These are phyloP conservation scores for Eidolon helvum DNA, from an alignment of 2,113 vertebrate species.

Conservation along the genomic window DNA sequence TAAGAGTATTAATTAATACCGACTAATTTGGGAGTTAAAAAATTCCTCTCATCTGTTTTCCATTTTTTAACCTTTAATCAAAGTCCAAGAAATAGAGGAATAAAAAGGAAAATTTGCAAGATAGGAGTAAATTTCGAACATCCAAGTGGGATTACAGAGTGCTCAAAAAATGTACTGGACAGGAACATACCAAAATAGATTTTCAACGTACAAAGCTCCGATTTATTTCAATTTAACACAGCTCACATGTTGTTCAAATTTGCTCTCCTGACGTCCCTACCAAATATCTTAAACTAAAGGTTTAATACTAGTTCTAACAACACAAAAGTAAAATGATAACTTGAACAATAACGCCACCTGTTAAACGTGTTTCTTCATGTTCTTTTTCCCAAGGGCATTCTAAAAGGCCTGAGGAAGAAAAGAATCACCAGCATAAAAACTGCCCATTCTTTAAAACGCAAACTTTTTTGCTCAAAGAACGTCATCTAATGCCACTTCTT, in stretches of 20 bases:
- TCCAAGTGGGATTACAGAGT: not conserved
- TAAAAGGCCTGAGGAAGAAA: not conserved
- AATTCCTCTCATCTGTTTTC: slow-evolving; percentile 7
- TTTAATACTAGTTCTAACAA: no score
- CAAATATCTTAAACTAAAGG: not conserved
- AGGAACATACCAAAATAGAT: not conserved
- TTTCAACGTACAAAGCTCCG: not conserved
- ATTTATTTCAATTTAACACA: not conserved
- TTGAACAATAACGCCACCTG: not conserved
- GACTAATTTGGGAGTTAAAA: not conserved
- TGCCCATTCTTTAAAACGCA: not conserved
- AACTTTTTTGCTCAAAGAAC: not conserved
- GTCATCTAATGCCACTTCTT: not conserved
- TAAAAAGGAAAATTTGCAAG: not conserved
- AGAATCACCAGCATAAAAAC: not conserved
- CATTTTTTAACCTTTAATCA: slow-evolving; percentile 41
- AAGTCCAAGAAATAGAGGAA: not conserved
- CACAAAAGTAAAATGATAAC: not conserved
- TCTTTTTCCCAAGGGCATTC: not conserved
- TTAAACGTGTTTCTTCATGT: not conserved
- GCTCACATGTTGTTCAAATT: not conserved
- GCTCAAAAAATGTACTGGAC: not conserved
- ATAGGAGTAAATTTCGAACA: not conserved
- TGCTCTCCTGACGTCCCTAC: not conserved
- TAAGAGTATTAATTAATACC: not conserved